Evolutionary conservation across 2,888 invertebrate species (phyloP), one percentile per base, ranked within the genome.

Genomic region (Drosophila melanosoma): DNA sequence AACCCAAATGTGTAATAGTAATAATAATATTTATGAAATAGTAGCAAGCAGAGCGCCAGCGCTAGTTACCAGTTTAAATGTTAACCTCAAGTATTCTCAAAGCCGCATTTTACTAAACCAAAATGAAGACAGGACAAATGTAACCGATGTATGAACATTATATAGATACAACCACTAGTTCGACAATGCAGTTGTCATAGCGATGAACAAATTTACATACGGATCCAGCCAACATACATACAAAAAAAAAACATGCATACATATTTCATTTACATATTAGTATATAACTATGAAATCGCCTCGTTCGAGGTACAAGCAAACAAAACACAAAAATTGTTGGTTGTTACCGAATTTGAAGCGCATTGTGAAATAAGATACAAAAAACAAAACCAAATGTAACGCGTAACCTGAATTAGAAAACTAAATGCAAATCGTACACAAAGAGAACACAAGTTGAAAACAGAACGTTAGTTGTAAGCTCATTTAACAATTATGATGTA

Each of bases 11-110:
- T 79, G 69, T 76, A 79, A 79, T 76, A 45, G 23, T 45, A 70
- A 74, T 68, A 76, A 71, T 75, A 70, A 76, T 73, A 57, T 69
- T 70, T 84, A 85, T 74, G 72, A 83, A 86, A 82, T 73, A 86
- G 81, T 76, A 82, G 82, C 66, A 76, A 85, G 77, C 81, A 66
- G 67, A 74, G 71, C 74, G 77, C 70, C 56, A 66, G 69, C 74
- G 74, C 78, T 71, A 76, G 74, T 77, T 82, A 81, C 79, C 84
- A 74, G 81, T 75, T 82, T 81, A 81, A 85, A 86, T 82, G 84
- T 86, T 84, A 86, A 87, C 87, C 83, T 78, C 81, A 87, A 87
- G 88, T 88, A 87, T 87, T 87, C 83, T 85, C 82, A 85, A 88
- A 66, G 76, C 69, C 75, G 87, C 86, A 89, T 89, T 89, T 88